These are phyloP conservation scores for Rhopalosiphum maidis DNA, from an alignment of 1,140 invertebrate genomes.

Conservation along the genomic window DNA sequence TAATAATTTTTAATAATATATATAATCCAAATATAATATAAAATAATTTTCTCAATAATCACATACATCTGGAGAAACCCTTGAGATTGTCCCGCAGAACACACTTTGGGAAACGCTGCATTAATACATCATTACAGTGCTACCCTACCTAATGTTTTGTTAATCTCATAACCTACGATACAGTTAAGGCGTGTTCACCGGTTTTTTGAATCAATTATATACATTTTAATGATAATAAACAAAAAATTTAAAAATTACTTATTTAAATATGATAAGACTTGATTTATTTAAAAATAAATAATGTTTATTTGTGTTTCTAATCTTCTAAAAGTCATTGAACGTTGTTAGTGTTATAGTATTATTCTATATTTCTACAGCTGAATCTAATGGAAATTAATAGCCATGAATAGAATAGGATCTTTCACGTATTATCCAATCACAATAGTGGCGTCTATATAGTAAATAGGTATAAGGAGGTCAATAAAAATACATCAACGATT, in stretches of 20 bases:
- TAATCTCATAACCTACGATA: not conserved
- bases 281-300: not conserved
- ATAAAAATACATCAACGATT: constrained; percentile 8
- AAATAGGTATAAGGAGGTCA: not conserved
- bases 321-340: not conserved
- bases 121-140: not conserved
- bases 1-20: too few species aligned
- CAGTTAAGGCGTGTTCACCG: not conserved
- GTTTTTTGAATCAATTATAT: not conserved
- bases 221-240: not conserved
- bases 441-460: not conserved
- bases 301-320: not conserved
- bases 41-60: too few species aligned
- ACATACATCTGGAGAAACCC: too few species aligned
- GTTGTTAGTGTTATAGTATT: not conserved
- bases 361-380: not conserved
- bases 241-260: not conserved
- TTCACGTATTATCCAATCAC: constrained; percentile 2
- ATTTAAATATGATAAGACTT: not conserved
- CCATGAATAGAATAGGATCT: constrained; percentile 10
- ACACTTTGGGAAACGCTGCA: too few species aligned
- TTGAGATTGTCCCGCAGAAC: too few species aligned
- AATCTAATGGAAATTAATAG: constrained; percentile 23
- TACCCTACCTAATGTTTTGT: not conserved
- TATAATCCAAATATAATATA: too few species aligned